These are phyloP conservation scores for Cyprinodon variegatus DNA, from an alignment of 2,113 vertebrate genomes.

Conservation along the genomic window DNA sequence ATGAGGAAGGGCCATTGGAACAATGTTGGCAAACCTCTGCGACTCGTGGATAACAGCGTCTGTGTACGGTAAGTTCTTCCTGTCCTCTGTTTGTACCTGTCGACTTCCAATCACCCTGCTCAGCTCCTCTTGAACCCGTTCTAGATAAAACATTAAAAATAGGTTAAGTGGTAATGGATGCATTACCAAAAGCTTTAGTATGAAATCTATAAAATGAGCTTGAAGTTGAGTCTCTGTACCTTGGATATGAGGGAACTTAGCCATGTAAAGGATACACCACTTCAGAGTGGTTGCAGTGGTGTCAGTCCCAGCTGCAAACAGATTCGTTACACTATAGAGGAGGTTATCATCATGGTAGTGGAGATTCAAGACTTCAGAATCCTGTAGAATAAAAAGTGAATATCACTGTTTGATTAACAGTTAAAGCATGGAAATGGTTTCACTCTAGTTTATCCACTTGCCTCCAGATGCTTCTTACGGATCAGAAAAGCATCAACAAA, in stretches of 20 bases:
- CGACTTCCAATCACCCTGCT: constrained; percentile 65
- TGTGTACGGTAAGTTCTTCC: constrained; percentile 72
- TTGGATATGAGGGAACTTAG: constrained; percentile 79
- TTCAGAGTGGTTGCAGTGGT: constrained; percentile 65
- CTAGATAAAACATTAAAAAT: constrained; percentile 31
- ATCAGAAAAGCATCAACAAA: constrained; percentile 64
- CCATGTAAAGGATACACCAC: constrained; percentile 75
- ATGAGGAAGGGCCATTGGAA: constrained; percentile 56
- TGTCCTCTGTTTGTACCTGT: constrained; percentile 61
- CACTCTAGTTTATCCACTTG: background rate
- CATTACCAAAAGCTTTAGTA: background rate
- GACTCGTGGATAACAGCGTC: constrained; percentile 78
- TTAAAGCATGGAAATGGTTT: background rate
- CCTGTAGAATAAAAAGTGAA: background rate
- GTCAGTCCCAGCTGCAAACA: constrained; percentile 77
- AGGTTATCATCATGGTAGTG: constrained; percentile 68
- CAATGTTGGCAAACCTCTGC: constrained; percentile 70
- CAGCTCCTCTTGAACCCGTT: constrained; percentile 73
- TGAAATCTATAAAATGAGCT: background rate
- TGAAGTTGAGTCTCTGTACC: constrained; percentile 56
- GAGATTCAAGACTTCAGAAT: background rate
- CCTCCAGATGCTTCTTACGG: constrained; percentile 48
- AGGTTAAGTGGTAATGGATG: background rate
- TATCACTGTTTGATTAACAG: background rate
- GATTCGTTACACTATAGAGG: constrained; percentile 42